Evolutionary conservation across 2,888 invertebrate species (phyloP).

Genomic region (Gryllus longicercus): DNA sequence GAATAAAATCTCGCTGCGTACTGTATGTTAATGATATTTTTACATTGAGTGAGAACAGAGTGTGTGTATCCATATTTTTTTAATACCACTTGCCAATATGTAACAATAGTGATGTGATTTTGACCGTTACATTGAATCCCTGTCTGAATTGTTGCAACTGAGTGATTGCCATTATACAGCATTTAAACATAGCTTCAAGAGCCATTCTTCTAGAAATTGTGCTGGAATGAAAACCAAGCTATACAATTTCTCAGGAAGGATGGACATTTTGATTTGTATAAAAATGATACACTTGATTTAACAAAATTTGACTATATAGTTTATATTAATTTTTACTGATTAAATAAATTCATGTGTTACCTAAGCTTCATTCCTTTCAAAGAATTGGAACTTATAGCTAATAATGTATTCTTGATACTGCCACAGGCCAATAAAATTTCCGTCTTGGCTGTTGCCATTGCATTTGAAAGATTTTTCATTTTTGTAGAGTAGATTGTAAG

Average conservation of each 20-base stretch:
- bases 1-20: conserved; percentile 17
- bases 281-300: no score
- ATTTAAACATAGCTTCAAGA: no score
- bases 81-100: conserved; percentile 17
- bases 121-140: conserved; percentile 5
- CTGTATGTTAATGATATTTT: conserved; percentile 17
- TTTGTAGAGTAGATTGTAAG: not conserved
- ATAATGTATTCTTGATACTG: not conserved
- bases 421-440: not conserved
- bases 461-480: not conserved
- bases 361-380: no score
- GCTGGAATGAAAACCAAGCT: no score
- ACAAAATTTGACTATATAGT: no score
- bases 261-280: no score
- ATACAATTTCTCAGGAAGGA: no score
- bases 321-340: no score
- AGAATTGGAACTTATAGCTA: not conserved
- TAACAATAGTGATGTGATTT: not conserved
- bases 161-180: no score
- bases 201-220: no score
- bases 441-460: not conserved
- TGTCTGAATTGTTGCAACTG: conserved; percentile 1
- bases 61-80: conserved; percentile 17
- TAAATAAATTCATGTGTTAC: not conserved
- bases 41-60: conserved; percentile 17